phyloP scores from a whole-genome alignment of 2,797 vertebrate genomes.

The Bradypodion ventrale region DNA sequence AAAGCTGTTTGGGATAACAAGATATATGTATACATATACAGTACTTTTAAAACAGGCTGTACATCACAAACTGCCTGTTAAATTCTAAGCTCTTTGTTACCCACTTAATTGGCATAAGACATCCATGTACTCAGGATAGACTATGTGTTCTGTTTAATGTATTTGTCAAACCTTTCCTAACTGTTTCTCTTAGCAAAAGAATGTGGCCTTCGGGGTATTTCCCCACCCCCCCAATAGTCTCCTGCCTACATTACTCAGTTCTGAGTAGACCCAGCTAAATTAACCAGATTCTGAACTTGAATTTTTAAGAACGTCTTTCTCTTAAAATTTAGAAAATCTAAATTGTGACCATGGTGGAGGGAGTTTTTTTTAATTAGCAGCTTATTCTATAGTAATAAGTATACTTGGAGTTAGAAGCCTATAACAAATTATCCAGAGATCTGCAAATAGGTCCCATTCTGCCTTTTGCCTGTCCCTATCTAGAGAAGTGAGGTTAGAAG shows the following conservation, averaged over 20 bases:
- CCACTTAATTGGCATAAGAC: not conserved
- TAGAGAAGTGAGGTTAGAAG: not conserved
- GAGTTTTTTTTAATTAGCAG: not conserved
- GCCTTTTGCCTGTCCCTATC: not conserved
- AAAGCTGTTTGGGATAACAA: not conserved
- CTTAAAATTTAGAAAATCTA: not conserved
- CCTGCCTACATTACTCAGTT: not conserved
- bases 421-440: not conserved
- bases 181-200: not conserved
- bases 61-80: not conserved
- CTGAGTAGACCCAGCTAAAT: not conserved
- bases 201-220: not conserved
- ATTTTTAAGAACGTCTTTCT: not conserved
- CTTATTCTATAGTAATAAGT: not conserved
- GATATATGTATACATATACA: not conserved
- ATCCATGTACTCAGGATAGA: not conserved
- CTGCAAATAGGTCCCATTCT: not conserved
- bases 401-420: not conserved
- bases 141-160: conserved; percentile 15
- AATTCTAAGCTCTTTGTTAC: not conserved
- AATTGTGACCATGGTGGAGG: not conserved
- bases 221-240: not conserved
- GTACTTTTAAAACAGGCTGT: not conserved
- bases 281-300: not conserved
- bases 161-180: conserved; percentile 5